phyloP scores from a whole-genome alignment of 2,888 invertebrate genomes.

The Criorhina ranunculi region DNA sequence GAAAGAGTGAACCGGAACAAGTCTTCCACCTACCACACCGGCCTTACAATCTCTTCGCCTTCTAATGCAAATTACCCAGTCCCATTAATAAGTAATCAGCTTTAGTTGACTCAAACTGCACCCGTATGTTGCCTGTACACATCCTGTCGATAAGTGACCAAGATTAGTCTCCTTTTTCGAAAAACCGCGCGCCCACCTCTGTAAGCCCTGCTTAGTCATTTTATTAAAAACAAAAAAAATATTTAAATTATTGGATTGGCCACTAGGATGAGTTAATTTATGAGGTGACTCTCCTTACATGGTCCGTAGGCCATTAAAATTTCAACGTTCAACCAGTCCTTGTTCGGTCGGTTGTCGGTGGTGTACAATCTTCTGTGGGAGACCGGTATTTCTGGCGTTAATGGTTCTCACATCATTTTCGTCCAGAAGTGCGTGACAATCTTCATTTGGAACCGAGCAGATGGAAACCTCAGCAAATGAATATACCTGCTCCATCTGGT shows the following conservation, averaged over 20 bases:
- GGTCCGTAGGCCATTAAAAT: slow-evolving; percentile 66
- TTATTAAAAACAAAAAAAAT: slow-evolving; percentile 25
- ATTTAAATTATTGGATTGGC: slow-evolving; percentile 22
- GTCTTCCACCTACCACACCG: slow-evolving; percentile 23
- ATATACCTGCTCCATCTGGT: slow-evolving; percentile 15
- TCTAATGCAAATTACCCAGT: slow-evolving; percentile 61
- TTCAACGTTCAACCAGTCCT: slow-evolving; percentile 61
- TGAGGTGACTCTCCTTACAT: slow-evolving; percentile 52
- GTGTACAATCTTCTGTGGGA: not conserved
- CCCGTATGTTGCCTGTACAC: slow-evolving; percentile 5
- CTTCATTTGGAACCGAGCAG: slow-evolving; percentile 40
- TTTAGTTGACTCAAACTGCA: slow-evolving; percentile 59
- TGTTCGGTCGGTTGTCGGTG: not conserved
- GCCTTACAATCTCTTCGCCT: not conserved
- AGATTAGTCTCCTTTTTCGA: slow-evolving; percentile 65
- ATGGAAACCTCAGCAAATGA: not conserved
- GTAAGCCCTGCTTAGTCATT: slow-evolving; percentile 34
- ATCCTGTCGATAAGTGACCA: slow-evolving; percentile 57
- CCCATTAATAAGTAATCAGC: slow-evolving; percentile 68
- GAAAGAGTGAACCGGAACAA: not conserved
- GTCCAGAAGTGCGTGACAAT: slow-evolving; percentile 69
- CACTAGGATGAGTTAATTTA: slow-evolving; percentile 59
- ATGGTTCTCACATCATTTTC: slow-evolving; percentile 73
- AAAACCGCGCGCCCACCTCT: slow-evolving; percentile 9
- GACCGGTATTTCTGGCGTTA: slow-evolving; percentile 72